Conservation (phyloP, 2,888 invertebrate genomes). For the Chorisops tibialis region DNA sequence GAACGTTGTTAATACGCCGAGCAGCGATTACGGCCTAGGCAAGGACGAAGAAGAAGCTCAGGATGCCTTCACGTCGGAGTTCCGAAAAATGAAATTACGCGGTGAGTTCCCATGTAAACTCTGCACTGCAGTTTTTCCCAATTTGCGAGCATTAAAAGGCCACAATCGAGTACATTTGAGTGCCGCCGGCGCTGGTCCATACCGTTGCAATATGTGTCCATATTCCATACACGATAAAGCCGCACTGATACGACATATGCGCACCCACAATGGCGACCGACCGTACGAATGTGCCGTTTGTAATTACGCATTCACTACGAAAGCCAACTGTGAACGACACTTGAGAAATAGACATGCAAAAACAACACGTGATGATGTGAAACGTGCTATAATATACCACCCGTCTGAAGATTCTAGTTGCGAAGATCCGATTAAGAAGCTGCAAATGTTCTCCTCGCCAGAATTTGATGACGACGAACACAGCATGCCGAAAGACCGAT, state of each 20-base stretch:
- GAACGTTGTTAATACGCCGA: conserved; percentile 51
- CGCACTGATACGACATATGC: conserved; percentile 84
- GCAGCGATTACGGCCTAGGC: conserved; percentile 48
- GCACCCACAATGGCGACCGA: conserved; percentile 92
- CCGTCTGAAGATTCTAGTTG: conserved; percentile 81
- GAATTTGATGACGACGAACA: conserved; percentile 52
- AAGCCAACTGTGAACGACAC: conserved; percentile 95
- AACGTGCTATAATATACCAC: conserved; percentile 81
- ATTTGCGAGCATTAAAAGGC: conserved; percentile 83
- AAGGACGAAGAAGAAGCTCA: conserved; percentile 71
- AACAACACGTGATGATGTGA: conserved; percentile 81
- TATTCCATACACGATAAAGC: conserved; percentile 83
- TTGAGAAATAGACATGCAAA: conserved; percentile 87
- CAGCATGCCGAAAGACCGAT: conserved; percentile 45
- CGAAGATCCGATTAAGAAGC: conserved; percentile 62
- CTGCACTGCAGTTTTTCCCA: conserved; percentile 85
- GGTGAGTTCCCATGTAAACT: conserved; percentile 88
- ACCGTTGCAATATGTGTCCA: conserved; percentile 90
- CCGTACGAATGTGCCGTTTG: conserved; percentile 95
- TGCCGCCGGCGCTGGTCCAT: conserved; percentile 73
- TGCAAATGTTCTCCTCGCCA: conserved; percentile 57
- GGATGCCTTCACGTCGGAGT: conserved; percentile 79
- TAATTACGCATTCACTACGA: conserved; percentile 94
- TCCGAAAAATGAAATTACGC: conserved; percentile 82
- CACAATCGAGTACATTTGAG: conserved; percentile 84